Base-by-base conservation (phyloP, 2,888 invertebrate species). In the Erebia ligea region DNA sequence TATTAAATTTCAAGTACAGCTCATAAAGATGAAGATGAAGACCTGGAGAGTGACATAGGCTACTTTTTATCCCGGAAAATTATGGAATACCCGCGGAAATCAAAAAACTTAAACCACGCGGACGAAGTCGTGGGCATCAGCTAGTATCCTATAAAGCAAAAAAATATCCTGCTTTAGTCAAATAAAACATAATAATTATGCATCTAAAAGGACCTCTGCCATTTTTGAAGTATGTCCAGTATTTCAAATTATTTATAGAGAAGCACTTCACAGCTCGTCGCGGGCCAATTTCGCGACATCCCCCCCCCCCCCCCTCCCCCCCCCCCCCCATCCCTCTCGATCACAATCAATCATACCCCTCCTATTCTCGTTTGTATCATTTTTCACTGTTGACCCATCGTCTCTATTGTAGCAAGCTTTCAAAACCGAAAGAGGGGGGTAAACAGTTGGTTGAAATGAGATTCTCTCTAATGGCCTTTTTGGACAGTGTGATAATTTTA, bases 311-410 rank as follows among this genome's bases (percentile, higher is more conserved):
- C 42, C 34, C 59, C 61, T 11, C 40, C 61, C 45, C 42, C 50
- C 40, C 62, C 21, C 17, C 15, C 62, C 45, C 34, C 54, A 56
- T n/a, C 54, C 65, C 52, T 13, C 58, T n/a, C 17, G 15, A 34
- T 48, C 21, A 56, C 66, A 66, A 72, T 72, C 69, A 65, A 72
- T 72, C 72, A 69, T 66, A 54, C 45, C 57, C 66, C 61, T 52
- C 17, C 45, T 59, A 68, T 56, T 54, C 56, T 56, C 65, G 48
- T 45, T 62, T 19, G 42, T 61, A 68, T 68, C 68, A 72, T 72
- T 72, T 72, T 63, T 72, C 72, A 72, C 62, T 66, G 70, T 21
- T 62, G 62, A 48, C 62, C 62, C 48, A 19, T 19, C 17, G 3
- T 21, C 48, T 62, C 67, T 50, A 65, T 68, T 71, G 68, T 68